phyloP scores from a whole-genome alignment of 2,797 vertebrate genomes.

The Pseudochirops cupreus region DNA sequence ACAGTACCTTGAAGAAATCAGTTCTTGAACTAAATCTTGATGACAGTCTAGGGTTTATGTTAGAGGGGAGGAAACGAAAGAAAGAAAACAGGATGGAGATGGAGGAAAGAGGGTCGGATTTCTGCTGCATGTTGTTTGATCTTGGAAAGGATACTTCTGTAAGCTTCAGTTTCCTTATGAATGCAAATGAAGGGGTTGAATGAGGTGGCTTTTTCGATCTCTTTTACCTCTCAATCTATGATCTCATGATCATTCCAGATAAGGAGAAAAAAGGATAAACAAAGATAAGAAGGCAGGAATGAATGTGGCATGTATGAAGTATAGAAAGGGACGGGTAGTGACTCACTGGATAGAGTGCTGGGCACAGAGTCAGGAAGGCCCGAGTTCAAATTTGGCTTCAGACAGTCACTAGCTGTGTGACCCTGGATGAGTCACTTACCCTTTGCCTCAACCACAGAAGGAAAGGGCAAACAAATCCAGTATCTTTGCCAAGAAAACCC shows the following conservation, averaged over 20 bases:
- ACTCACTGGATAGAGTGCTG: not conserved
- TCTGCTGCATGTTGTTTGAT: not conserved
- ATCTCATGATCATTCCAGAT: not conserved
- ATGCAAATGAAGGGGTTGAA: not conserved
- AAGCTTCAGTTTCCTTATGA: not conserved
- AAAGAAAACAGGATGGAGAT: not conserved
- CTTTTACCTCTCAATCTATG: too few relatives aligned
- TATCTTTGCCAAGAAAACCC: too few relatives aligned
- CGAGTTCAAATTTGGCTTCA: not conserved
- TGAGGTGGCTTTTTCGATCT: too few relatives aligned
- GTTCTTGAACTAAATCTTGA: not conserved
- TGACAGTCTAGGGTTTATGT: not conserved
- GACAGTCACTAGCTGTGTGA: not conserved
- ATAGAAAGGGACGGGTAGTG: not conserved
- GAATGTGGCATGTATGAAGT: not conserved
- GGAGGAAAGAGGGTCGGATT: too few relatives aligned
- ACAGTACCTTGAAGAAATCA: not conserved
- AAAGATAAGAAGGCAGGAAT: not conserved
- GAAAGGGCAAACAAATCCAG: too few relatives aligned
- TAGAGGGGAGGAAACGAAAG: not conserved
- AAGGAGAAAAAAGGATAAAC: not conserved
- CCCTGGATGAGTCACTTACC: not conserved
- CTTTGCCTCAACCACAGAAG: not conserved
- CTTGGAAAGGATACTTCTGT: not conserved
- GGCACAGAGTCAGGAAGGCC: not conserved